A percentile compares a stretch with the other conserved stretches of the same genome.
phyloP scores from a whole-genome alignment of 2,797 vertebrate genomes.

The Miichthys miiuy region DNA sequence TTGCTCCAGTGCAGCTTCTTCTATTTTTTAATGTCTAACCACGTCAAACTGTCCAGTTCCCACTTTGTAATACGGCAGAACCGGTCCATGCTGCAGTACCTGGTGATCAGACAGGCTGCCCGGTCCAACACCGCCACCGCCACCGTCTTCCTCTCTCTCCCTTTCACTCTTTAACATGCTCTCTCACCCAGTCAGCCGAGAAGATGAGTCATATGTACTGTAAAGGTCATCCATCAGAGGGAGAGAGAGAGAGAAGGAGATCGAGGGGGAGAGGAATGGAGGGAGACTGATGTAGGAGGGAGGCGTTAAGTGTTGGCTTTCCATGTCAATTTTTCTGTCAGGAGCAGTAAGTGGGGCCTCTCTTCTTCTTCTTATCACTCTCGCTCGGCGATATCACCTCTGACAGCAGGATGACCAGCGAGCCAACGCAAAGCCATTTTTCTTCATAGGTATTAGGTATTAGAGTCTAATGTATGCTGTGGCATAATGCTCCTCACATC shows the following conservation, averaged over 20 bases:
- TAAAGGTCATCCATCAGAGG: slow-evolving; percentile 74
- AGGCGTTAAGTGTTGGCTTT: slow-evolving; percentile 71
- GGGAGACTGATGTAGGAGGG: slow-evolving; percentile 59
- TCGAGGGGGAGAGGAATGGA: slow-evolving; percentile 25
- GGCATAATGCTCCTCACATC: not conserved
- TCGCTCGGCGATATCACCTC: slow-evolving; percentile 17
- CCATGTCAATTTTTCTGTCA: slow-evolving; percentile 67
- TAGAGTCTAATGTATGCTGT: not conserved
- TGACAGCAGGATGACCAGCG: slow-evolving; percentile 13
- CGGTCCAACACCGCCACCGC: not conserved
- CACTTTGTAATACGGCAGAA: not conserved
- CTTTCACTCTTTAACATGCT: slow-evolving; percentile 35
- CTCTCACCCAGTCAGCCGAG: slow-evolving; percentile 47
- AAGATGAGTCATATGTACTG: slow-evolving; percentile 70
- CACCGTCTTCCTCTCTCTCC: slow-evolving; percentile 24
- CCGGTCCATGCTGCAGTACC: slow-evolving; percentile 6
- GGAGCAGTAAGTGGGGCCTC: slow-evolving; percentile 65
- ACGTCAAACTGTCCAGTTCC: not conserved
- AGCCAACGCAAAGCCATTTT: not conserved
- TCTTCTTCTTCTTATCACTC: slow-evolving; percentile 19
- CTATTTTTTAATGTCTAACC: not conserved
- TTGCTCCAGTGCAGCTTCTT: not conserved
- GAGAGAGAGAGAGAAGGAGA: slow-evolving; percentile 28
- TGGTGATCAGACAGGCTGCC: slow-evolving; percentile 20
- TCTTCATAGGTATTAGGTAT: slow-evolving; percentile 2